Conservation (phyloP, 2,797 vertebrate genomes). For the Avahi laniger region DNA sequence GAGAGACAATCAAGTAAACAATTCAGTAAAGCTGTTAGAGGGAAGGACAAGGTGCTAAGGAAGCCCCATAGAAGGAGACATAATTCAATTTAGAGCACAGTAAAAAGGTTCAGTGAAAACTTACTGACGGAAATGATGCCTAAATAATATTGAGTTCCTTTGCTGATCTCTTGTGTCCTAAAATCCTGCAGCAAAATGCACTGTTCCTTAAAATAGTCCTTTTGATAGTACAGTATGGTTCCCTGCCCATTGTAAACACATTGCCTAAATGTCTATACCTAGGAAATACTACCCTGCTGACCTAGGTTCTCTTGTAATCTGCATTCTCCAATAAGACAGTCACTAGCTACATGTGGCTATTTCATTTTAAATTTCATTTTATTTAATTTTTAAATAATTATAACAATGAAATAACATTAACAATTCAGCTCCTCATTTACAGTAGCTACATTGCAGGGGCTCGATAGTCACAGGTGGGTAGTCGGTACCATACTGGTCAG, state of each 20-base stretch:
- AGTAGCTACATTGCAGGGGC: background rate
- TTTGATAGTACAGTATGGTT: background rate
- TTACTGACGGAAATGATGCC: background rate
- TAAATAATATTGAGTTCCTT: background rate
- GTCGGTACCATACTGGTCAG: background rate
- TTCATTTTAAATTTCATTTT: background rate
- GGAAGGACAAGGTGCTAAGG: background rate
- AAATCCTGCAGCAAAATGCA: background rate
- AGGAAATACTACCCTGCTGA: background rate
- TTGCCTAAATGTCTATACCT: background rate
- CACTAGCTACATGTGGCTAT: background rate
- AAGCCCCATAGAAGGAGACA: background rate
- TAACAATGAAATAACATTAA: background rate
- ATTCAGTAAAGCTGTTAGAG: background rate
- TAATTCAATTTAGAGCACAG: background rate
- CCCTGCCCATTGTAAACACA: background rate
- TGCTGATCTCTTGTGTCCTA: background rate
- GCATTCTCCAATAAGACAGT: background rate
- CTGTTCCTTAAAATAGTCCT: background rate
- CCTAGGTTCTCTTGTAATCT: background rate
- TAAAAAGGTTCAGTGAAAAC: background rate
- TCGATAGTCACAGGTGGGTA: background rate
- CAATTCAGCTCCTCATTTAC: background rate
- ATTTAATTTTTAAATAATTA: background rate
- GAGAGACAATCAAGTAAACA: background rate